These are phyloP conservation scores for Cebidichthys violaceus DNA, from an alignment of 2,113 vertebrate genomes.

Conservation along the genomic window DNA sequence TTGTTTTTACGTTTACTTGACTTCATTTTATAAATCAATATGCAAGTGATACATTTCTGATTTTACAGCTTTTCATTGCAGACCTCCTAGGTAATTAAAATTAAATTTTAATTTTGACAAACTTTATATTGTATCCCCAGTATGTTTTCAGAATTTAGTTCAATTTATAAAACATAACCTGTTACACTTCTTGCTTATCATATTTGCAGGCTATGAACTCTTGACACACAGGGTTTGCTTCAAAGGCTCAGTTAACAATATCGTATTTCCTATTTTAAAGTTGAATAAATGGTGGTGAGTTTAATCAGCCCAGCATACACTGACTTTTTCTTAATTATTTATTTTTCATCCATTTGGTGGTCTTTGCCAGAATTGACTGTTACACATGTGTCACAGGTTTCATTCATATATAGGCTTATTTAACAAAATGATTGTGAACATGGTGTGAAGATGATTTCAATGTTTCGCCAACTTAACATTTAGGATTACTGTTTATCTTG, in stretches of 20 bases:
- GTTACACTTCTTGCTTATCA: background rate
- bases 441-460: background rate
- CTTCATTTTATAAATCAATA: too few relatives aligned
- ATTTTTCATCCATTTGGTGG: background rate
- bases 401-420: background rate
- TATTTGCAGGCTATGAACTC: background rate
- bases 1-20: background rate
- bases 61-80: background rate
- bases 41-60: background rate
- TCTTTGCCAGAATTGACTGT: background rate
- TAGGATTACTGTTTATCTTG: background rate
- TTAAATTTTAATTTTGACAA: background rate
- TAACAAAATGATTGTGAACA: background rate
- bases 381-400: background rate
- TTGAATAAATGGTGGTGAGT: background rate
- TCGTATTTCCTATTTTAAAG: background rate
- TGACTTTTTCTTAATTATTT: background rate
- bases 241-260: background rate
- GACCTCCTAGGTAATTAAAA: background rate
- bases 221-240: background rate
- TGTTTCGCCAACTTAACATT: background rate
- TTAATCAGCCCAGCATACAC: background rate
- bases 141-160: background rate
- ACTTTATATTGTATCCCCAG: background rate
- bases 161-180: background rate